Conservation (phyloP, 1,140 invertebrate genomes). For the Drosophila kanapiae region DNA sequence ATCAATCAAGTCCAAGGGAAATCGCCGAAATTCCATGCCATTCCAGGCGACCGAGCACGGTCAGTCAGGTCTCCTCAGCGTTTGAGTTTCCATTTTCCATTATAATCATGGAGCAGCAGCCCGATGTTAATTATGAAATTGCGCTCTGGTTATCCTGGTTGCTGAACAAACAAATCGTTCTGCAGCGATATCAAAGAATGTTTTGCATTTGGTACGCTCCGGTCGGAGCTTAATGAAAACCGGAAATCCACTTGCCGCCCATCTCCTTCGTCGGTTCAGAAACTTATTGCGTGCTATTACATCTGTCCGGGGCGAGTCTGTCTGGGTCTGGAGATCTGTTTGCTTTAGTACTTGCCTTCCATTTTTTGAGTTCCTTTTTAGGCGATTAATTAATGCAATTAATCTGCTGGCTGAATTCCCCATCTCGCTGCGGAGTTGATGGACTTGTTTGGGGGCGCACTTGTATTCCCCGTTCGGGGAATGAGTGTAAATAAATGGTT, state of each 20-base stretch:
- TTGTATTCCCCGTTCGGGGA: conserved; percentile 56
- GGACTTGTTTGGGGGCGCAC: conserved; percentile 77
- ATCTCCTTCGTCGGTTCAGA: conserved; percentile 16
- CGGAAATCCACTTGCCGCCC: conserved; percentile 80
- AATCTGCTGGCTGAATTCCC: conserved; percentile 67
- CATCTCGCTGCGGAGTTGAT: conserved; percentile 47
- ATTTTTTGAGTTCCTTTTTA: conserved; percentile 71
- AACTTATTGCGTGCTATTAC: conserved; percentile 54
- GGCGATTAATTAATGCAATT: conserved; percentile 83
- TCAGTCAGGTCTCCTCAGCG: conserved; percentile 12
- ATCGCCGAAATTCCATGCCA: conserved; percentile 73
- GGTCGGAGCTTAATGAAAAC: conserved; percentile 75
- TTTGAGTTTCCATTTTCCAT: conserved; percentile 19
- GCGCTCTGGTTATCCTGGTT: conserved; percentile 39
- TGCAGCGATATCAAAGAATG: conserved; percentile 50
- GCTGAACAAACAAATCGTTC: conserved; percentile 74
- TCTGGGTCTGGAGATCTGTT: conserved; percentile 53
- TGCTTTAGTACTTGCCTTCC: conserved; percentile 54
- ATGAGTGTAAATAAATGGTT: conserved; percentile 74
- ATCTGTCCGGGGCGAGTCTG: conserved; percentile 22
- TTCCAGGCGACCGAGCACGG: conserved; percentile 51
- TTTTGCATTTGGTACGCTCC: conserved; percentile 48
- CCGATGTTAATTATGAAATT: conserved; percentile 78
- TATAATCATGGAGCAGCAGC: conserved; percentile 53
- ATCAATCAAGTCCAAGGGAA: conserved; percentile 77